Conservation (phyloP, 2,113 vertebrate genomes). For the Enhydra lutris region DNA sequence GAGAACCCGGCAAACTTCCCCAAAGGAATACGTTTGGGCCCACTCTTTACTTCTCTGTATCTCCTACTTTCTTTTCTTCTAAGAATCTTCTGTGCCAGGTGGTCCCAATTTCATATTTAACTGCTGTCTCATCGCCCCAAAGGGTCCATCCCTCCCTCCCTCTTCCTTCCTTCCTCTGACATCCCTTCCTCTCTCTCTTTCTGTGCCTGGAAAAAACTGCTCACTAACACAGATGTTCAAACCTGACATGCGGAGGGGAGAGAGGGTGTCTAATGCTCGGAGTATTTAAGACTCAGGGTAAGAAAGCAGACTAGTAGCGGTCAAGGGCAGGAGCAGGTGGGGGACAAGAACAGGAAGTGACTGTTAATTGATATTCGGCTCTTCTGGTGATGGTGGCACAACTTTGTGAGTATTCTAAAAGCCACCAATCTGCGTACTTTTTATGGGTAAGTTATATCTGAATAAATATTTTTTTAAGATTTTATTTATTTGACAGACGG, state of each 20-base stretch:
- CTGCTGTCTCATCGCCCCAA: not conserved
- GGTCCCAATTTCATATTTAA: fast-evolving
- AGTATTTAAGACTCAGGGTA: not conserved
- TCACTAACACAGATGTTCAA: not conserved
- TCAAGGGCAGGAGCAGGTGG: fast-evolving
- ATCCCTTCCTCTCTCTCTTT: not conserved
- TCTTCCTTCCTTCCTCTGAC: not conserved
- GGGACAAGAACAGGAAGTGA: not conserved
- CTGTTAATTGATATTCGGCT: fast-evolving
- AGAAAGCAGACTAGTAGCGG: not conserved
- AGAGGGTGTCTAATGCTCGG: not conserved
- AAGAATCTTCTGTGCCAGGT: not conserved
- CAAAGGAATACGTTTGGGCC: not conserved
- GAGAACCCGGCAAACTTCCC: slow-evolving; percentile 12
- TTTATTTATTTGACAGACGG: no score
- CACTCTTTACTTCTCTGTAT: not conserved
- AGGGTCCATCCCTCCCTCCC: not conserved
- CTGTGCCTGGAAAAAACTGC: not conserved
- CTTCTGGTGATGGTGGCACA: not conserved
- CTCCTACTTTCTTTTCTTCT: not conserved
- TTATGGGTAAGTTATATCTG: not conserved
- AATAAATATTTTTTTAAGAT: not conserved
- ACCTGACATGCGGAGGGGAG: not conserved
- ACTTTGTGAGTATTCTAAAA: not conserved
- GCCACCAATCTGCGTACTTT: not conserved